Evolutionary conservation across 2,888 invertebrate species (phyloP).

Genomic region (Cyrtodaria siliqua): DNA sequence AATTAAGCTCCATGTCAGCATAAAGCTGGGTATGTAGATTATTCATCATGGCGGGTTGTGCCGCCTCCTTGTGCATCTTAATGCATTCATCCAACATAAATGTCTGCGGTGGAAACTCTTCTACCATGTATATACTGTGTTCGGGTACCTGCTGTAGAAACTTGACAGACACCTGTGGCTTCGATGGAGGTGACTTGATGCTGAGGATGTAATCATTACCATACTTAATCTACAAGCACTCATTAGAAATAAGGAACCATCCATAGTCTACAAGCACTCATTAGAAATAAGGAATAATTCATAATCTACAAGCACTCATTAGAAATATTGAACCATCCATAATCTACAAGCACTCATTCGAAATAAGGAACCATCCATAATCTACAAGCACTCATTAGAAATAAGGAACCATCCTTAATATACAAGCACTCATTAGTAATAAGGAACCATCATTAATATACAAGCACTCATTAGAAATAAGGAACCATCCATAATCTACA

Average conservation of each 20-base stretch:
- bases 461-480: too few species aligned
- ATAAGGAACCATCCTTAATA: too few species aligned
- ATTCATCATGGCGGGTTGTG: slow-evolving; percentile 80
- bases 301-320: neutral
- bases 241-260: too few species aligned
- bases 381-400: too few species aligned
- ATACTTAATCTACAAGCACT: neutral
- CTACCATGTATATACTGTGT: slow-evolving; percentile 80
- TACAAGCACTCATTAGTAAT: too few species aligned
- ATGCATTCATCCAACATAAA: slow-evolving; percentile 73
- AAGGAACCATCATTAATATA: too few species aligned
- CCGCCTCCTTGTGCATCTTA: slow-evolving; percentile 78
- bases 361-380: too few species aligned
- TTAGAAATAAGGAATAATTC: neutral
- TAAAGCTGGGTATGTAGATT: slow-evolving; percentile 75
- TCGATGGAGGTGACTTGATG: neutral
- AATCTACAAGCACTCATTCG: too few species aligned
- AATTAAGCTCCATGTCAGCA: slow-evolving; percentile 74
- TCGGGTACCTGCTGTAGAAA: slow-evolving; percentile 52
- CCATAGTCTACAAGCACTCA: too few species aligned
- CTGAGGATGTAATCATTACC: neutral
- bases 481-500: too few species aligned
- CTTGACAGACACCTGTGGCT: slow-evolving; percentile 17
- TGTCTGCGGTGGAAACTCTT: slow-evolving; percentile 70
- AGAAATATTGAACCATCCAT: too few species aligned